Conservation (phyloP, 1,140 invertebrate species). For the Yoshiicerus persimilis region DNA sequence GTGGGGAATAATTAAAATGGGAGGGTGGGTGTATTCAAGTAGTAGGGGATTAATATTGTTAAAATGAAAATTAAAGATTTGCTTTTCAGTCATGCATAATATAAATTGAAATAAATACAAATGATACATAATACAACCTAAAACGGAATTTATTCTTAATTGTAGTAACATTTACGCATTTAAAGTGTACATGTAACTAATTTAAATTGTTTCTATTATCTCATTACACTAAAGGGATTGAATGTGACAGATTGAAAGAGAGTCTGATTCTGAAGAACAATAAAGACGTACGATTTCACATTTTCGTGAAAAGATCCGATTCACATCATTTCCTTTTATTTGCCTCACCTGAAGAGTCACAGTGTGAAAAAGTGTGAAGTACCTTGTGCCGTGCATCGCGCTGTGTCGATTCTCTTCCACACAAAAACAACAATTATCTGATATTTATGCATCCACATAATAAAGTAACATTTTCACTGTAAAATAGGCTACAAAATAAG, state of each 20-base stretch:
- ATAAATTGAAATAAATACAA: neutral
- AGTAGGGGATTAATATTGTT: neutral
- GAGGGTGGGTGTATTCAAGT: neutral
- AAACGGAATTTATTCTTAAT: too few species aligned
- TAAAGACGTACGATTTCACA: neutral
- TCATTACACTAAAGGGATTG: neutral
- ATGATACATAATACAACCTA: too few species aligned
- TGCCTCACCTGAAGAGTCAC: neutral
- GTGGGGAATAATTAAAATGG: neutral
- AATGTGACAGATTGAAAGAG: neutral
- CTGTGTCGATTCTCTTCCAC: neutral
- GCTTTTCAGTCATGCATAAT: neutral
- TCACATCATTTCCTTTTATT: neutral
- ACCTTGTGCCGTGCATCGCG: neutral
- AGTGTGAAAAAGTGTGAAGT: neutral
- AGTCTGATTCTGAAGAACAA: neutral
- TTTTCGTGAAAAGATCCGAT: neutral
- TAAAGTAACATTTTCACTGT: neutral
- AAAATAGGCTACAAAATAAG: neutral
- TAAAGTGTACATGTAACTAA: neutral
- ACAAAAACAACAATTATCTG: neutral
- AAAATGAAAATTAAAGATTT: neutral
- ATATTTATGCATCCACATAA: neutral
- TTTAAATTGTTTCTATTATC: neutral
- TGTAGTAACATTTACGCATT: neutral